phyloP scores from a whole-genome alignment of 1,140 invertebrate species.

The Panagrolaimus sp. region DNA sequence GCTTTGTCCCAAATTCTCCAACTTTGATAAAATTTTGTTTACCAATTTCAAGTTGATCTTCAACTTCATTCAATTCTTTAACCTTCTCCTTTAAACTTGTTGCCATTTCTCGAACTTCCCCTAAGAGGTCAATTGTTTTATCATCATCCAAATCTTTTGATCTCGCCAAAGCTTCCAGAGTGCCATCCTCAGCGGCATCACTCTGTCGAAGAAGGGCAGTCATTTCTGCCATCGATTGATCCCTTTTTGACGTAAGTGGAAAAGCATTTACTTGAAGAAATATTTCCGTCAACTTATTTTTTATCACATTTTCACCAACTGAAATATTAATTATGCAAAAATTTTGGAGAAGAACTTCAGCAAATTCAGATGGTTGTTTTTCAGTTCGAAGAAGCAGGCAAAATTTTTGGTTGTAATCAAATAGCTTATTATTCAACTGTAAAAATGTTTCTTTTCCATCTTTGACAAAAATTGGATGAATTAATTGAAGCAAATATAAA shows the following conservation, averaged over 20 bases:
- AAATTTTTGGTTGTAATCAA: constrained; percentile 13
- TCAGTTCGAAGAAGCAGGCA: background rate
- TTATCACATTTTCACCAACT: background rate
- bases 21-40: constrained; percentile 29
- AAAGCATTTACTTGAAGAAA: constrained; percentile 30
- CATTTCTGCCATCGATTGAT: constrained; percentile 36
- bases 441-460: constrained; percentile 4
- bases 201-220: constrained; percentile 36
- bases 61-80: constrained; percentile 24
- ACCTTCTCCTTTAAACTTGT: constrained; percentile 14
- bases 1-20: constrained; percentile 28
- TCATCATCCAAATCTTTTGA: constrained; percentile 36
- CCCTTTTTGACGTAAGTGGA: constrained; percentile 32
- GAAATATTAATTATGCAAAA: constrained; percentile 25
- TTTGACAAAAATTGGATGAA: constrained; percentile 29
- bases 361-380: background rate
- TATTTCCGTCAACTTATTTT: constrained; percentile 34
- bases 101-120: constrained; percentile 19
- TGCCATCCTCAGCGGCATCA: constrained; percentile 35
- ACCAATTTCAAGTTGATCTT: constrained; percentile 23
- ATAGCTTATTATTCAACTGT: background rate
- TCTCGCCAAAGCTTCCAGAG: constrained; percentile 34
- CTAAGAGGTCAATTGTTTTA: constrained; percentile 35
- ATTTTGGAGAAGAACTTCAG: background rate
- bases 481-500: constrained; percentile 23